Conservation (phyloP, 2,888 invertebrate genomes). For the Pilophorus perplexus region DNA sequence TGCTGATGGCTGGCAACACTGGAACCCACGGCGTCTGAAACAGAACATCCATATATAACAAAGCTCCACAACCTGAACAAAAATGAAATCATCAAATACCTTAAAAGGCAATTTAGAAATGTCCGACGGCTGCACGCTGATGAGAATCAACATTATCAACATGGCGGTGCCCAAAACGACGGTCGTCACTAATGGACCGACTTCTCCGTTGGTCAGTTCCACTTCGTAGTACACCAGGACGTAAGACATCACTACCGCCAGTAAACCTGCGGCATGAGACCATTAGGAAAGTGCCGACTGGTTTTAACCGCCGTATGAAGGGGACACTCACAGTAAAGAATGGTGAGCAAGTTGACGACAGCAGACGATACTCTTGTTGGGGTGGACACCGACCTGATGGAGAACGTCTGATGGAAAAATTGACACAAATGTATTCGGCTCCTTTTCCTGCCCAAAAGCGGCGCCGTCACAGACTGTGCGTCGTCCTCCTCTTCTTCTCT, state of each 20-base stretch:
- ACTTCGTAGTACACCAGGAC: constrained; percentile 14
- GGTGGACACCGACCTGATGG: not conserved
- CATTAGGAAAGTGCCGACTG: not conserved
- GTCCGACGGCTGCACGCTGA: constrained; percentile 52
- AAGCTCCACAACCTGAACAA: too few species aligned
- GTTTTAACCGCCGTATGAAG: too few species aligned
- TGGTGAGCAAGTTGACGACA: constrained; percentile 10
- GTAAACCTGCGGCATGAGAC: constrained; percentile 11
- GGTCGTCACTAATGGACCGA: not conserved
- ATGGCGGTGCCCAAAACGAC: constrained; percentile 27
- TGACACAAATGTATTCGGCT: constrained; percentile 10
- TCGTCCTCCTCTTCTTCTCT: constrained; percentile 22
- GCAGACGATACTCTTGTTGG: constrained; percentile 37
- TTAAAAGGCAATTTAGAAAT: constrained; percentile 52
- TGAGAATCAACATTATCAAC: constrained; percentile 42
- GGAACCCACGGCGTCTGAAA: constrained; percentile 80
- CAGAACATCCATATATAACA: too few species aligned
- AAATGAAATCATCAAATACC: constrained; percentile 49
- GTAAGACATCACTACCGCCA: constrained; percentile 16
- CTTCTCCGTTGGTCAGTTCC: not conserved
- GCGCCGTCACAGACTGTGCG: constrained; percentile 7
- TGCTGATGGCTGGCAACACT: constrained; percentile 74
- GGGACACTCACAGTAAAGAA: constrained; percentile 37
- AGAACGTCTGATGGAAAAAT: constrained; percentile 1
- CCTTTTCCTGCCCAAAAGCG: not conserved